Evolutionary conservation across 2,113 vertebrate genomes (phyloP).

Genomic region (Sardina pilchardus): DNA sequence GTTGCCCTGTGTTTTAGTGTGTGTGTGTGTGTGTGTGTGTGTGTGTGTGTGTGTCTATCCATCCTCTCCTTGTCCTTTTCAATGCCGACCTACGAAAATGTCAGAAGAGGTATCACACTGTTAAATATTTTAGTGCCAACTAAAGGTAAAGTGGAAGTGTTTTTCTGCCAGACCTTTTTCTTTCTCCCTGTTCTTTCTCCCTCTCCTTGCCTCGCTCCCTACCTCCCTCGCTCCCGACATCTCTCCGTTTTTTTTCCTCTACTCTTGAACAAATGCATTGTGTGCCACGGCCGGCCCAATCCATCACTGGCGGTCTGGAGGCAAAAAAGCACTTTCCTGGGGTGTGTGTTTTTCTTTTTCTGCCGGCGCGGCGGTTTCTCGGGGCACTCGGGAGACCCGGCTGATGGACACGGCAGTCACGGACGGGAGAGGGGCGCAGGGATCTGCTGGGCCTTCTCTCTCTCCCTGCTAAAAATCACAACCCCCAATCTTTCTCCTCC

Average conservation of each 20-base stretch:
- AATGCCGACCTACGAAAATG: constrained; percentile 61
- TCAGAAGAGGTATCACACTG: constrained; percentile 67
- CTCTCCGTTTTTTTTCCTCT: constrained; percentile 33
- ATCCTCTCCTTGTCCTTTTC: constrained; percentile 53
- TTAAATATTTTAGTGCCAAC: constrained; percentile 73
- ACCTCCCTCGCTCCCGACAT: neutral
- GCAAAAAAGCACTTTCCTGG: constrained; percentile 76
- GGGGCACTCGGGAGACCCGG: constrained; percentile 69
- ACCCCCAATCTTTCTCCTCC: constrained; percentile 26
- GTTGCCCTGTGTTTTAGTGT: neutral
- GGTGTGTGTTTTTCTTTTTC: constrained; percentile 68
- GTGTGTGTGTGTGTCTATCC: constrained; percentile 28
- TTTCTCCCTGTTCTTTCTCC: constrained; percentile 26
- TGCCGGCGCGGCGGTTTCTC: constrained; percentile 72
- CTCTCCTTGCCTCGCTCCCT: constrained; percentile 44
- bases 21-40: constrained; percentile 13
- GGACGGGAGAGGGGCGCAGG: constrained; percentile 40
- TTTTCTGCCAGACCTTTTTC: constrained; percentile 67
- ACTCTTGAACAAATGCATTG: constrained; percentile 72
- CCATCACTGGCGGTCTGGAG: constrained; percentile 70
- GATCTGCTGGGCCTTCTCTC: constrained; percentile 14
- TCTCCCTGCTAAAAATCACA: neutral
- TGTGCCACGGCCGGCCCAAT: constrained; percentile 65
- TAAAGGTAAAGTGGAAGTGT: constrained; percentile 73
- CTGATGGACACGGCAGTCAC: constrained; percentile 77